Percentiles rank a stretch among this genome's conserved stretches.
phyloP scores from a whole-genome alignment of 1,140 invertebrate genomes.

The Plectrocnemia conspersa region DNA sequence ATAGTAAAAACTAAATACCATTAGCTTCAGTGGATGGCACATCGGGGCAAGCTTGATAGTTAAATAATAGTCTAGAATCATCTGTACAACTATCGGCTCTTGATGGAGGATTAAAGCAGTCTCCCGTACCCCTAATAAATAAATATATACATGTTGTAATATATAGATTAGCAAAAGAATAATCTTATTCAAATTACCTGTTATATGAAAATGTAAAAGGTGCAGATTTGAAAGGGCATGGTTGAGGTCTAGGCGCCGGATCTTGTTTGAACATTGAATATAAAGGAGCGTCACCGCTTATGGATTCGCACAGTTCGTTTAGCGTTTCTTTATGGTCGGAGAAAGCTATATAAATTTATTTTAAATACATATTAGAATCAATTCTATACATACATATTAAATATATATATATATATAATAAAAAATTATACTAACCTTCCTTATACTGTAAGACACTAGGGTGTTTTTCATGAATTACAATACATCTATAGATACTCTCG shows the following conservation, averaged over 20 bases:
- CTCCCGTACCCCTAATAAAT: slow-evolving; percentile 62
- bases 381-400: slow-evolving; percentile 2
- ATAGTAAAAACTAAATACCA: slow-evolving; percentile 48
- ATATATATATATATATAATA: slow-evolving; percentile 13
- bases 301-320: slow-evolving; percentile 58
- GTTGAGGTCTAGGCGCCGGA: slow-evolving; percentile 57
- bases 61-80: slow-evolving; percentile 76
- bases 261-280: slow-evolving; percentile 70
- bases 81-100: slow-evolving; percentile 87
- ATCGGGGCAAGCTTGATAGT: slow-evolving; percentile 89
- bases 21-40: slow-evolving; percentile 78
- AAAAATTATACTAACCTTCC: slow-evolving; percentile 77
- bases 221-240: slow-evolving; percentile 68
- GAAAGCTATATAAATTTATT: slow-evolving; percentile 49
- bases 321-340: slow-evolving; percentile 54
- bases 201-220: slow-evolving; percentile 78
- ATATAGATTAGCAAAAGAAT: background rate
- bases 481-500: slow-evolving; percentile 72
- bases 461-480: slow-evolving; percentile 90
- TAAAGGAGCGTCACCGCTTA: slow-evolving; percentile 66
- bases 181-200: slow-evolving; percentile 41
- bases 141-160: background rate
- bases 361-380: slow-evolving; percentile 13
- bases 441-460: slow-evolving; percentile 90
- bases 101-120: slow-evolving; percentile 77